Evolutionary conservation across 2,113 vertebrate species (phyloP), one percentile per base, ranked within the genome.

Genomic region (Mus pahari): DNA sequence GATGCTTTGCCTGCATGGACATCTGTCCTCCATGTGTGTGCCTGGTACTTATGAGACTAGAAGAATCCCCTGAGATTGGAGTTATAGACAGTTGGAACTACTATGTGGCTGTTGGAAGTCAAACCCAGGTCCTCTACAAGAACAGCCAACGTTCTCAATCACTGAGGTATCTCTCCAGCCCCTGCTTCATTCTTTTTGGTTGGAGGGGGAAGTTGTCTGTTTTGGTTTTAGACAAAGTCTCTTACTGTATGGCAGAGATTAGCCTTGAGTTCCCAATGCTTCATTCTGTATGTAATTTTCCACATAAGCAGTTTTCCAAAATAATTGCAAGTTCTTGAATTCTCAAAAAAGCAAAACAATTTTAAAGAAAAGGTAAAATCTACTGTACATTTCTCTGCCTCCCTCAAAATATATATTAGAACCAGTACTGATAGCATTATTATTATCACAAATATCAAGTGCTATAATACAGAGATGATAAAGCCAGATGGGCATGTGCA

Each of bases 341-440:
- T 64, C 33, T 82, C 42, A 82, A 73, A 31, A 28, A 31, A 45
- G 26, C 24, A 64, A 48, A 68, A 83, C n/a, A 42, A n/a, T 60
- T 87, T 88, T 26, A 71, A 64, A 64, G n/a, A 48, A 50, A 94
- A 53, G 94, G 10, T 48, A 45, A 82, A 60, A 60, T 39, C 73
- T 91, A 90, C 20, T 71, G 42, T 42, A 86, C 6, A 77, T 82
- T 93, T 92, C n/a, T 92, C 39, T 96, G 73, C 39, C 58, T 91
- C 77, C 83, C 86, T 87, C 64, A 89, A 91, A 86, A 42, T 16
- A 14, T 42, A 45, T 45, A 87, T 87, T 90, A 73, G 90, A 94
- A 94, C 90, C 60, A 81, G 39, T 89, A 89, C 12, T 71, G 33
- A 71, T 50, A 68, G 55, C 1, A 58, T 20, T 39, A 66, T 20